Base-by-base conservation (phyloP, 2,797 vertebrate species). In the Chromis chromis region DNA sequence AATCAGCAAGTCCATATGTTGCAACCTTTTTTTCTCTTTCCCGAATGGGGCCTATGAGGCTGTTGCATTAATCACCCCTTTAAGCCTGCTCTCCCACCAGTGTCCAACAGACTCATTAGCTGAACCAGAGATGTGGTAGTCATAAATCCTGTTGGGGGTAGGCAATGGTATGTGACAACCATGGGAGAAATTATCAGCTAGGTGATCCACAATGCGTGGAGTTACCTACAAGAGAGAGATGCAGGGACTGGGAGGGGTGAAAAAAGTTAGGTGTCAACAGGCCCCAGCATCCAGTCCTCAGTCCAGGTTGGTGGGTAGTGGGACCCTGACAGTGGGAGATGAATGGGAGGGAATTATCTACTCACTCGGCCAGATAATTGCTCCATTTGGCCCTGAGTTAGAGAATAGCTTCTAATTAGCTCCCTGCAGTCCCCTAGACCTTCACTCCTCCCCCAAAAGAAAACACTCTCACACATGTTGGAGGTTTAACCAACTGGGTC, bases 321-420 rank as follows among this genome's bases (percentile, higher is more conserved):
- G 76, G 89, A 85, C 74, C 70, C 88, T 93, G 91, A 93, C 93
- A 92, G 93, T 93, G 88, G 87, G 92, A 94, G 93, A 95, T 96
- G 94, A 93, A 95, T 95, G 93, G 92, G 90, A 88, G 84, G 89
- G 94, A 95, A 96, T 96, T 95, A 96, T 96, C 94, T 92, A 95
- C 94, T 95, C 95, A 95, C 88, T 96, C 87, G 85, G 93, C 94
- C 95, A 94, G 93, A 94, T 95, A 94, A 94, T 95, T 92, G 94
- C 94, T 93, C 93, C 95, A 93, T 96, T 96, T 96, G 94, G 95
- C 89, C 90, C 92, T 90, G 94, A 94, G 90, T 95, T 95, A 94
- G 93, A 95, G 94, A 95, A 94, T 94, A 93, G 73, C 82, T 89
- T 94, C 93, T 96, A 96, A 94, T 93, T 95, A 95, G 87, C 58